phyloP scores from a whole-genome alignment of 2,113 vertebrate species.

The Sebastes schlegelii region DNA sequence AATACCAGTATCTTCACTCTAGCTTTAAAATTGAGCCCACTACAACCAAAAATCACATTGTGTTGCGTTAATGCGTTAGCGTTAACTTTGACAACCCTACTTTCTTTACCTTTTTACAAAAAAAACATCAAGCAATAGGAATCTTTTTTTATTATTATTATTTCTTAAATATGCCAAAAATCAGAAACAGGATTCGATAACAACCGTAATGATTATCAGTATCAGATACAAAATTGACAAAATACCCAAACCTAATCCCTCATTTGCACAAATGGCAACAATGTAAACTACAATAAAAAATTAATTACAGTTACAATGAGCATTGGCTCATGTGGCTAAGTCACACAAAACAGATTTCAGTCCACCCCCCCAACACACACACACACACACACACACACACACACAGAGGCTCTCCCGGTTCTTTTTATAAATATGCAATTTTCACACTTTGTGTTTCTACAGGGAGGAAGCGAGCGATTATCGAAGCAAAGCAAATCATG shows the following conservation, averaged over 20 bases:
- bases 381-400: background rate
- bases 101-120: too few relatives aligned
- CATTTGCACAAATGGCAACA: background rate
- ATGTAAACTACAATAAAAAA: background rate
- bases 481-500: constrained; percentile 36
- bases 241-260: background rate
- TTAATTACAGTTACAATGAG: background rate
- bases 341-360: background rate
- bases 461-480: constrained; percentile 27
- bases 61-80: too few relatives aligned
- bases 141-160: background rate
- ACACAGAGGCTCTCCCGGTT: background rate
- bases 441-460: constrained; percentile 45
- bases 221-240: background rate
- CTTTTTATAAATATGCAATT: constrained; percentile 47
- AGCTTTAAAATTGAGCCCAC: too few relatives aligned
- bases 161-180: background rate
- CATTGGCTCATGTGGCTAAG: background rate
- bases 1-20: too few relatives aligned
- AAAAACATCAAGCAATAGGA: background rate
- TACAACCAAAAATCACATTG: too few relatives aligned
- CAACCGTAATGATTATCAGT: background rate
- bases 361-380: background rate
- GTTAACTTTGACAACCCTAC: too few relatives aligned
- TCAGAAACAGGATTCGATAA: background rate